phyloP scores from a whole-genome alignment of 2,888 invertebrate species.

The Cryptocephalus primarius region DNA sequence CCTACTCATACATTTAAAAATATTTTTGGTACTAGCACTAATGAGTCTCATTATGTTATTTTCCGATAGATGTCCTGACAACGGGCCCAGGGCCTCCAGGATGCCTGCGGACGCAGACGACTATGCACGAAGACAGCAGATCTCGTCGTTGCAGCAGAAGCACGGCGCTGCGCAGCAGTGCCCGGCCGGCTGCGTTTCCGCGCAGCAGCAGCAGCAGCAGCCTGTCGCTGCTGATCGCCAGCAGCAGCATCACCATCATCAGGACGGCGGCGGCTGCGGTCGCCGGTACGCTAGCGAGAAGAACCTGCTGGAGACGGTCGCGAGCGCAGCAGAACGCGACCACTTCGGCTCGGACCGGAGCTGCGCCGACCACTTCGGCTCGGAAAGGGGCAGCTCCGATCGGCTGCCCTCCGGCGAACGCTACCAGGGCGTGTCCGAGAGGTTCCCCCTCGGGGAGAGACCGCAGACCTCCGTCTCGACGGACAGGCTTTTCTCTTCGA shows the following conservation, averaged over 20 bases:
- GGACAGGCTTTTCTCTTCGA: constrained; percentile 22
- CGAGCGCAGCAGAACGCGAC: not conserved
- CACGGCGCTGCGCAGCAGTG: constrained; percentile 17
- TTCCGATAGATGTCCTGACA: constrained; percentile 53
- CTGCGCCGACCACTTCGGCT: constrained; percentile 24
- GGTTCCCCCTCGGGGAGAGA: constrained; percentile 36
- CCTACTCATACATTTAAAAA: too few species aligned
- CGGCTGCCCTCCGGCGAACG: constrained; percentile 33
- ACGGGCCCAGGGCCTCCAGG: constrained; percentile 53
- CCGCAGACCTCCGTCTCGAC: constrained; percentile 40
- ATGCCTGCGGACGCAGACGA: constrained; percentile 43
- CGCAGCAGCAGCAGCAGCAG: constrained; percentile 1
- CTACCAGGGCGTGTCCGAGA: constrained; percentile 32
- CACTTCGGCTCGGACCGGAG: not conserved
- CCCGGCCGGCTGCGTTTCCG: constrained; percentile 20
- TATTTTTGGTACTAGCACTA: too few species aligned
- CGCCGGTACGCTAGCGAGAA: not conserved
- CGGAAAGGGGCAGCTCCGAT: constrained; percentile 31
- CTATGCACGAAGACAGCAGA: constrained; percentile 33
- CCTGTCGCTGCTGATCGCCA: constrained; percentile 21
- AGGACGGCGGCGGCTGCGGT: not conserved
- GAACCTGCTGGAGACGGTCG: not conserved
- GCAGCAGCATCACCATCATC: constrained; percentile 6
- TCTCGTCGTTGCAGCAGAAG: constrained; percentile 21
- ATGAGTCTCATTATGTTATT: too few species aligned